Base-by-base conservation (phyloP, 2,113 vertebrate genomes). In the Acinonyx jubatus region DNA sequence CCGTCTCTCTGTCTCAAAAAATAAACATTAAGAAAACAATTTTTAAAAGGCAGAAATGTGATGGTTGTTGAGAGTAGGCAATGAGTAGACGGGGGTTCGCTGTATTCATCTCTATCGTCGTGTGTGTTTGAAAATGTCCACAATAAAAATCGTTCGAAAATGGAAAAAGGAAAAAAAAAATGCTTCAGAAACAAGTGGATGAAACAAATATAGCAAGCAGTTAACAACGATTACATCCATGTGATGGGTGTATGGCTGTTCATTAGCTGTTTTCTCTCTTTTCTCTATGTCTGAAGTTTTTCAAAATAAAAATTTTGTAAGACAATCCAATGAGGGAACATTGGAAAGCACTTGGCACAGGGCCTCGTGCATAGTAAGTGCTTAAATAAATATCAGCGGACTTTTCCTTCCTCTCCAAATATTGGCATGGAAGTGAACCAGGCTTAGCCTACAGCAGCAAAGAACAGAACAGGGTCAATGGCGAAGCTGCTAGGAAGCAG, bases 271-370 rank as follows among this genome's bases (percentile, higher is more conserved):
- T 41, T 73, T 83, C 36, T 89, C 18, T 91, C 45, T 96, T 93
- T 92, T 90, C 55, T 29, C 8, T 89, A 69, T n/a, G 25, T 85
- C 33, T 65, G 55, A 78, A 78, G 31, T 25, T 92, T 96, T 86
- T 65, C 68, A 83, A 96, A 91, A 68, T 50, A 78, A 91, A 96
- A 91, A 38, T 78, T 63, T 14, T n/a, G 21, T 74, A 52, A 71
- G 65, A 69, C 41, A 31, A 13, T 36, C 50, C 45, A n/a, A 31
- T 8, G 61, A 93, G 23, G 52, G 65, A 69, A 71, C 33, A 71
- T 88, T 48, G 90, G 38, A 85, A 97, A 84, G 57, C 65, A 41
- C 31, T 21, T 91, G 83, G 57, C 55, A n/a, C 6, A 1, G 6
- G n/a, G 71, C 50, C 87, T 76, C 5, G 27, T 27, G 19, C 7